Evolutionary conservation across 2,797 vertebrate species (phyloP), one percentile per base, ranked within the genome.

Genomic region (Anas flavirostris): DNA sequence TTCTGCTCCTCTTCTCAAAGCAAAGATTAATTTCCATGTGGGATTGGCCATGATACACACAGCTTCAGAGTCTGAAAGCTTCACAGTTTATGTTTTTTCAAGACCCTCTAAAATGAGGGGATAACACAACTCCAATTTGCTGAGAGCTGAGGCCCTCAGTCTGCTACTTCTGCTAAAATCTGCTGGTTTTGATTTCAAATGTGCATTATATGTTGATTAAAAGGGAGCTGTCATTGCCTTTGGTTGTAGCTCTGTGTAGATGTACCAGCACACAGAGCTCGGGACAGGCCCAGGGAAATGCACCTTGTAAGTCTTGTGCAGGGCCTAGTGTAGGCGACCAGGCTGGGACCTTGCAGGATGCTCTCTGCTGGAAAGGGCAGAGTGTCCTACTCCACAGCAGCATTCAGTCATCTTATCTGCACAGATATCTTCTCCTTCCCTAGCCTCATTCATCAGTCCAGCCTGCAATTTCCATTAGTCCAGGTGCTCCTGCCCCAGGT

Each of bases 251-350:
- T 88, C 37, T 81, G 7, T 50, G 28, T 31, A 0, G 0, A 25
- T 16, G 28, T 3, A 3, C 35, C 53, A 55, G 11, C 31, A 77
- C 7, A 22, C 14, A 35, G 9, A 17, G 25, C 43, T 62, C 59
- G 43, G 58, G 44, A 66, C 5, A 90, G 80, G 18, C 10, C 17
- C 50, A 68, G 31, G 37, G 74, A 85, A 84, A 78, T 41, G 41
- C 5, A 16, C 5, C 37, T 53, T 2, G 3, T 22, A 33, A 77
- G 19, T 10, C 5, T 15, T 35, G 6, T 58, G 52, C 37, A 22
- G 26, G 26, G 2, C 50, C 33, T 3, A 1, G 10, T 9, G 14
- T 21, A 82, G 33, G 10, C 0, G 0, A 52, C 23, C 31, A 66
- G 11, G 10, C 31, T n/a, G 43, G 15, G 16, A 80, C 16, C 33